These are phyloP conservation scores for Oscheius sp. DNA, from an alignment of 2,888 invertebrate genomes.

Conservation along the genomic window DNA sequence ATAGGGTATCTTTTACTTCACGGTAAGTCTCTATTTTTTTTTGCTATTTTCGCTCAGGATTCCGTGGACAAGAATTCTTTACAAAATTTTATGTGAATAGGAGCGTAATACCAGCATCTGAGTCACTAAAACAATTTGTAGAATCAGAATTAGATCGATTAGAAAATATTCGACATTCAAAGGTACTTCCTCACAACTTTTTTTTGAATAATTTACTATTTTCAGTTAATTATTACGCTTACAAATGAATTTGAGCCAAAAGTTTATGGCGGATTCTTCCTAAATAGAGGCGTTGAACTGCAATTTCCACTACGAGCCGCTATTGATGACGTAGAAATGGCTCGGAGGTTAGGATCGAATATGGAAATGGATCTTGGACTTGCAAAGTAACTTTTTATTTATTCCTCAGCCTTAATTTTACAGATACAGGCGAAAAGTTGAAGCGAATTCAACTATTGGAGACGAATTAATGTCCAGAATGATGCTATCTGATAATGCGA, in stretches of 20 bases:
- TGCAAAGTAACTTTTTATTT: constrained; percentile 39
- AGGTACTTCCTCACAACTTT: constrained; percentile 38
- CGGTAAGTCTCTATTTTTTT: constrained; percentile 34
- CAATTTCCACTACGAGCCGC: constrained; percentile 52
- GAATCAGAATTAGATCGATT: constrained; percentile 51
- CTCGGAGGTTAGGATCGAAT: constrained; percentile 49
- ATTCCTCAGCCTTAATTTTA: neutral
- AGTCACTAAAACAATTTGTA: constrained; percentile 50
- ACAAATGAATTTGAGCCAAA: constrained; percentile 54
- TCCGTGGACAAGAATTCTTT: constrained; percentile 53
- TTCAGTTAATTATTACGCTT: constrained; percentile 39
- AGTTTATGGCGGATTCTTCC: constrained; percentile 52
- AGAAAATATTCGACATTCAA: constrained; percentile 38
- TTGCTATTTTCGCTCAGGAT: constrained; percentile 32
- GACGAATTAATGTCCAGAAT: constrained; percentile 51
- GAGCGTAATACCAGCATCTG: constrained; percentile 41
- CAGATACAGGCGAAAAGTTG: constrained; percentile 55
- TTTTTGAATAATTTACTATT: neutral
- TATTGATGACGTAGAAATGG: constrained; percentile 54
- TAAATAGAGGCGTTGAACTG: constrained; percentile 53
- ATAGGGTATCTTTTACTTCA: constrained; percentile 52
- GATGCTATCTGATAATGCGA: constrained; percentile 55
- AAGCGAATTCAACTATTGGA: constrained; percentile 46
- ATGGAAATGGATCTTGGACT: constrained; percentile 55
- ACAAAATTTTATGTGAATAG: constrained; percentile 46